These are phyloP conservation scores for Pachycephus smyrnensis DNA, from an alignment of 2,888 invertebrate genomes.

Conservation along the genomic window DNA sequence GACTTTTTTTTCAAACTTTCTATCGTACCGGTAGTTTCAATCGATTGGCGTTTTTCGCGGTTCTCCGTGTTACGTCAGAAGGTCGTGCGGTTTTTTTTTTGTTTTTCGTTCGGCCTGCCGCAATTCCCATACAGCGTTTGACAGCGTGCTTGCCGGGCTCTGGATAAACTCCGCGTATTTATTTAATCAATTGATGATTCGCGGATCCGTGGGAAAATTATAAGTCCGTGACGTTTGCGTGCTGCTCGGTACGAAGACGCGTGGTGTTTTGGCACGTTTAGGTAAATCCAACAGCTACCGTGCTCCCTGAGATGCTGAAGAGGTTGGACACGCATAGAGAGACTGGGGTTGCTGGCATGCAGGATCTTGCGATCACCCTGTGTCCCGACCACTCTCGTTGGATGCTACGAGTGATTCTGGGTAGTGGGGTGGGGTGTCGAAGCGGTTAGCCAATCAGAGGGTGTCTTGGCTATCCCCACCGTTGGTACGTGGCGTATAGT, in stretches of 20 bases:
- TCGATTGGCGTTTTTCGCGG: background rate
- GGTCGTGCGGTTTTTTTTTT: background rate
- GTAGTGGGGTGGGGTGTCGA: conserved; percentile 34
- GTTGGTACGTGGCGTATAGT: conserved; percentile 29
- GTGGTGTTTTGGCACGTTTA: conserved; percentile 50
- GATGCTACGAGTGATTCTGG: conserved; percentile 39
- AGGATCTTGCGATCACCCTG: conserved; percentile 5
- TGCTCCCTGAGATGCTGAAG: conserved; percentile 25
- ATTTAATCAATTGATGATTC: background rate
- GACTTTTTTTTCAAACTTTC: too few species aligned
- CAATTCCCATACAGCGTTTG: background rate
- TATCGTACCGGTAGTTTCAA: background rate
- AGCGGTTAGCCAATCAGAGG: conserved; percentile 45
- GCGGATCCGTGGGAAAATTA: background rate
- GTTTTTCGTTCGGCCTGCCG: background rate
- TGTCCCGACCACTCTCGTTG: conserved; percentile 45
- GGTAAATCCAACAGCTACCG: background rate
- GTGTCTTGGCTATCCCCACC: conserved; percentile 32
- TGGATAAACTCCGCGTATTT: background rate
- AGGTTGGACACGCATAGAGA: conserved; percentile 43
- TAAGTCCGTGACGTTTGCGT: conserved; percentile 18
- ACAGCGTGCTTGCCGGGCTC: background rate
- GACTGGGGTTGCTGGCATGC: conserved; percentile 34
- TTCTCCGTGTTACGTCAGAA: background rate
- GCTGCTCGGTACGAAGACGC: conserved; percentile 49